These are phyloP conservation scores for Porites divaricata DNA, from an alignment of 92 coral and sea anemone genomes.

Conservation along the genomic window DNA sequence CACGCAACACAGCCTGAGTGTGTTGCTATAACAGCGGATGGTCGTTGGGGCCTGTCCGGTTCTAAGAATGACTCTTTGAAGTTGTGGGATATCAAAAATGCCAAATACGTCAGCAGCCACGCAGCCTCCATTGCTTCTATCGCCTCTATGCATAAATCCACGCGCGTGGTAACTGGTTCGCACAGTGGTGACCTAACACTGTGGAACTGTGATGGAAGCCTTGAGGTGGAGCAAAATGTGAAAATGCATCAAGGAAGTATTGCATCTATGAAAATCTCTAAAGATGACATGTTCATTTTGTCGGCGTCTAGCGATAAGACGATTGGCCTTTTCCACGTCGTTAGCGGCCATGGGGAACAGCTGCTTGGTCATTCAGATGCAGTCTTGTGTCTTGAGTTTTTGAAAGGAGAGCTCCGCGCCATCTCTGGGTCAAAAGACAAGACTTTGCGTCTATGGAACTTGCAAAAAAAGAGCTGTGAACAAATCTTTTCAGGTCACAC, in stretches of 20 bases:
- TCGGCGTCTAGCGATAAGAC: conserved; percentile 72
- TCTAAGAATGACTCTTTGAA: conserved; percentile 71
- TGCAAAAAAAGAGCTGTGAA: conserved; percentile 50
- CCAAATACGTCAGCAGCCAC: conserved; percentile 37
- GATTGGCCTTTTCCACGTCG: conserved; percentile 44
- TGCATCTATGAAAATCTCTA: conserved; percentile 40
- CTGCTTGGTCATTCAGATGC: conserved; percentile 72
- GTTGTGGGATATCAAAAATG: conserved; percentile 65
- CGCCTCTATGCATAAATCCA: conserved; percentile 47
- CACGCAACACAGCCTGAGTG: conserved; percentile 81
- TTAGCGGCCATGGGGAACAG: conserved; percentile 30
- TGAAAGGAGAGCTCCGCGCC: conserved; percentile 54
- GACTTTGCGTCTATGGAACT: conserved; percentile 75
- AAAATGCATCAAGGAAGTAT: conserved; percentile 65
- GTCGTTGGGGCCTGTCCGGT: conserved; percentile 84
- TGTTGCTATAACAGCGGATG: conserved; percentile 78
- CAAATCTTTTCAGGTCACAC: conserved; percentile 68
- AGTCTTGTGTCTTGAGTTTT: conserved; percentile 51
- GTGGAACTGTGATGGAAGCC: conserved; percentile 63
- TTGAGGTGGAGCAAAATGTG: neutral
- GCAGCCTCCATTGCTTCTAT: conserved; percentile 69
- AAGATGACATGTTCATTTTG: conserved; percentile 54
- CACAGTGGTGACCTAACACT: conserved; percentile 73
- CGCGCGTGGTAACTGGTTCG: conserved; percentile 75
- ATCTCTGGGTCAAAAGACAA: conserved; percentile 82